These are phyloP conservation scores for Ylistrum balloti DNA, from an alignment of 1,140 invertebrate genomes.

Conservation along the genomic window DNA sequence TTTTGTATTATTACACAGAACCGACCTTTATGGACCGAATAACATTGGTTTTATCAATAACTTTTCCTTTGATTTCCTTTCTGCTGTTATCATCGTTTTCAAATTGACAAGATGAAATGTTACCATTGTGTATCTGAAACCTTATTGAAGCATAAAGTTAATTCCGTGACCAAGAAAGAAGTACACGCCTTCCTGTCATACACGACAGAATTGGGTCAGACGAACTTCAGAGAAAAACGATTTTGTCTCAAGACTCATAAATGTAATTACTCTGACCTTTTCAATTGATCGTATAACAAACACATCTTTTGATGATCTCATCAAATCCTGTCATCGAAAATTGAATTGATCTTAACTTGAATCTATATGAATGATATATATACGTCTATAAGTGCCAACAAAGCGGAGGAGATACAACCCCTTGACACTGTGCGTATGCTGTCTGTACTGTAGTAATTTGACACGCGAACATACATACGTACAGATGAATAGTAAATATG, in stretches of 20 bases:
- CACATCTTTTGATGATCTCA: neutral
- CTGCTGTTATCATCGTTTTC: too few species aligned
- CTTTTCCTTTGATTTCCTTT: too few species aligned
- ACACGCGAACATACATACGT: neutral
- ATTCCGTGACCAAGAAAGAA: neutral
- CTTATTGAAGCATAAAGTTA: too few species aligned
- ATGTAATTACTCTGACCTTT: neutral
- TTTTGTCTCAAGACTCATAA: neutral
- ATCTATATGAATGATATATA: neutral
- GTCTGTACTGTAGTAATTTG: neutral
- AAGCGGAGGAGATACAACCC: neutral
- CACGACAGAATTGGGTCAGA: neutral
- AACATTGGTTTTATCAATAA: too few species aligned
- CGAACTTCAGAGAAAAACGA: neutral
- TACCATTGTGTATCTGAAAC: too few species aligned
- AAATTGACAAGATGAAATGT: too few species aligned
- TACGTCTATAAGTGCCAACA: neutral
- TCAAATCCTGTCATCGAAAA: neutral
- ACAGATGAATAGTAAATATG: neutral
- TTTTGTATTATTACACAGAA: too few species aligned
- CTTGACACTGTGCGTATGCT: neutral
- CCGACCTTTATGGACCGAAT: too few species aligned
- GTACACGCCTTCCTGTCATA: neutral
- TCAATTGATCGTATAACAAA: neutral
- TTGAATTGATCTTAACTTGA: neutral